Conservation (phyloP, 1,140 invertebrate species). For the Ostrea denselamellosa region DNA sequence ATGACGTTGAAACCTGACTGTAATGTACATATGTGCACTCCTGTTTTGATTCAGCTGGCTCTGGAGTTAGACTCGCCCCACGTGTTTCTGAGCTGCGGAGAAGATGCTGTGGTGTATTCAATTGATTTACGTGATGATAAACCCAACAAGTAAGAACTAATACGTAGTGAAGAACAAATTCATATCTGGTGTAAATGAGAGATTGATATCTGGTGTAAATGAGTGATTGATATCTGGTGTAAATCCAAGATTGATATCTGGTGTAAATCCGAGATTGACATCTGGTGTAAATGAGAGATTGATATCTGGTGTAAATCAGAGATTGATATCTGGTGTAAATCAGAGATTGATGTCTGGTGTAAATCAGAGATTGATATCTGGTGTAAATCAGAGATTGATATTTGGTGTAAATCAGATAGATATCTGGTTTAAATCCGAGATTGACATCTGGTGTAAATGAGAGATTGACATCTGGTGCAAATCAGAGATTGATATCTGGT, state of each 20-base stretch:
- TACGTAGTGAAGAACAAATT: background rate
- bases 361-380: slow-evolving; percentile 82
- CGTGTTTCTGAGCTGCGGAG: slow-evolving; percentile 90
- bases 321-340: too few relatives aligned
- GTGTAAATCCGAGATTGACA: too few relatives aligned
- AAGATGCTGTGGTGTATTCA: slow-evolving; percentile 90
- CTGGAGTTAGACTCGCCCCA: slow-evolving; percentile 87
- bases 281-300: slow-evolving; percentile 75
- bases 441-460: slow-evolving; percentile 82
- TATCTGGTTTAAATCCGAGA: slow-evolving; percentile 60
- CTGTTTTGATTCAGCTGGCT: slow-evolving; percentile 82
- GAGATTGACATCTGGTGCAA: background rate
- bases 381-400: background rate
- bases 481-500: too few relatives aligned
- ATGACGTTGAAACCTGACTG: background rate
- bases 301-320: slow-evolving; percentile 80
- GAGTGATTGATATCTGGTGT: background rate
- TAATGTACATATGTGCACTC: too few relatives aligned
- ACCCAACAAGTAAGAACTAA: slow-evolving; percentile 82
- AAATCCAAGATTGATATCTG: too few relatives aligned
- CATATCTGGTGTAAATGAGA: too few relatives aligned
- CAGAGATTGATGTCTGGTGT: too few relatives aligned
- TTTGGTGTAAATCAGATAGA: too few relatives aligned
- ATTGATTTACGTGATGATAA: slow-evolving; percentile 89
- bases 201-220: slow-evolving; percentile 82